Base-by-base conservation (phyloP, 1,140 invertebrate genomes). In the Drosophila takahashii region DNA sequence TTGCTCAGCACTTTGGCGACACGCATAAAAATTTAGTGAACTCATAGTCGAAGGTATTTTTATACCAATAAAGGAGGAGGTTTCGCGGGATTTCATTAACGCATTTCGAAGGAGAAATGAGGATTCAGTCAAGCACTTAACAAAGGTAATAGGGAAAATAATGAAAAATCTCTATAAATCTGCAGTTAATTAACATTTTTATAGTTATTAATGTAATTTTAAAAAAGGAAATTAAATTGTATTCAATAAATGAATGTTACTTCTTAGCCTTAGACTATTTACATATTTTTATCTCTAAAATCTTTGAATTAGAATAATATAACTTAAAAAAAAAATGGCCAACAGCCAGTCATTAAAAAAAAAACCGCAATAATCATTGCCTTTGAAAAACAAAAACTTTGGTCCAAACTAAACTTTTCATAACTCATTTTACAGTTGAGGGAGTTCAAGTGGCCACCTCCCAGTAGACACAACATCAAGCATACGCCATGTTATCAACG, bases 11-110 rank as follows among this genome's bases (percentile, higher is more conserved):
- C 83, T 87, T 83, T 72, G 58, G 75, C 51, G 61, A 64, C 79
- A 79, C 80, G 83, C 83, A 83, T 86, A 79, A 87, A 86, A 87
- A 83, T 87, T 79, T 72, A 86, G 79, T 81, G 50, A 44, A 65
- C 48, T 77, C 73, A 72, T 60, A 47, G 65, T 57, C 44, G 36
- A n/a, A 29, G 65, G 61, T 54, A 42, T 67, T 37, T 15, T 16
- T 34, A 57, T 70, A 16, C 15, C 26, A 10, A 15, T 15, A 29
- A 29, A 2, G 18, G 27, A 15, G 16, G 9, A n/a, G 29, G 9
- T 11, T 2, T 22, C 26, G 16, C 18, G 13, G 11, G 51, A 59
- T 54, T 51, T 77, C 71, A 64, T 78, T 51, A 47, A 50, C 47
- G 66, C 47, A 70, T 59, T 56, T 22, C 34, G 27, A 58, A 16